A percentile compares a stretch with the other conserved stretches of the same genome.
phyloP scores from a whole-genome alignment of 2,113 vertebrate species.

The Pseudorectes ferrugineus region DNA sequence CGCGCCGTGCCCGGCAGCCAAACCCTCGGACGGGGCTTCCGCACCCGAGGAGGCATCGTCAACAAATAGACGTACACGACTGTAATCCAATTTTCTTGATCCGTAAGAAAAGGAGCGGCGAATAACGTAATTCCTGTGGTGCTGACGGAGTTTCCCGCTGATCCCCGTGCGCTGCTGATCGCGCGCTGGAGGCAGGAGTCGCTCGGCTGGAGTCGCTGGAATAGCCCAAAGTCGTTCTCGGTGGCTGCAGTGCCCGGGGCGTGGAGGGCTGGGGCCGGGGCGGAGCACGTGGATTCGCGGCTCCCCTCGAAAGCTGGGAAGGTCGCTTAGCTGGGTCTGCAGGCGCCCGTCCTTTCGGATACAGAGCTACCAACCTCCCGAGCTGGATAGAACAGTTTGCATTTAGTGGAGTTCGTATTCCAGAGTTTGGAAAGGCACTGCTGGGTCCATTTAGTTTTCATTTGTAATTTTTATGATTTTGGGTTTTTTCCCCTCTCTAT shows the following conservation, averaged over 20 bases:
- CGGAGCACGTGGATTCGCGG: background rate
- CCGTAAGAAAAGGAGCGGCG: background rate
- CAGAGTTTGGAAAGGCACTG: background rate
- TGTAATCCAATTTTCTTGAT: background rate
- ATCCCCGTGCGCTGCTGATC: background rate
- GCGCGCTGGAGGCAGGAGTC: rapidly evolving
- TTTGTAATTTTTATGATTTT: background rate
- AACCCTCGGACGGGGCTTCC: background rate
- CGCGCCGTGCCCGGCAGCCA: background rate
- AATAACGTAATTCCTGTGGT: rapidly evolving
- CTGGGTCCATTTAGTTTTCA: background rate
- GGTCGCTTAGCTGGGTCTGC: background rate
- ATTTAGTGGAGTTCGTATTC: background rate
- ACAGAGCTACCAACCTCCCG: background rate
- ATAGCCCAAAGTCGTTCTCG: rapidly evolving
- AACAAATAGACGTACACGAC: rapidly evolving
- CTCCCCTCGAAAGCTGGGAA: background rate
- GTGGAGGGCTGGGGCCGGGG: too few relatives aligned
- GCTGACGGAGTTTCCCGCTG: background rate
- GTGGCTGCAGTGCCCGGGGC: background rate
- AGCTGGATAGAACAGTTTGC: background rate
- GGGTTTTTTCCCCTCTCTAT: rapidly evolving
- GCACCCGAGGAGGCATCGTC: background rate
- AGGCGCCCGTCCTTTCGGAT: background rate
- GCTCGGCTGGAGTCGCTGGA: background rate